These are phyloP conservation scores for Tetraneura akinire DNA, from an alignment of 1,140 invertebrate genomes.

Conservation along the genomic window DNA sequence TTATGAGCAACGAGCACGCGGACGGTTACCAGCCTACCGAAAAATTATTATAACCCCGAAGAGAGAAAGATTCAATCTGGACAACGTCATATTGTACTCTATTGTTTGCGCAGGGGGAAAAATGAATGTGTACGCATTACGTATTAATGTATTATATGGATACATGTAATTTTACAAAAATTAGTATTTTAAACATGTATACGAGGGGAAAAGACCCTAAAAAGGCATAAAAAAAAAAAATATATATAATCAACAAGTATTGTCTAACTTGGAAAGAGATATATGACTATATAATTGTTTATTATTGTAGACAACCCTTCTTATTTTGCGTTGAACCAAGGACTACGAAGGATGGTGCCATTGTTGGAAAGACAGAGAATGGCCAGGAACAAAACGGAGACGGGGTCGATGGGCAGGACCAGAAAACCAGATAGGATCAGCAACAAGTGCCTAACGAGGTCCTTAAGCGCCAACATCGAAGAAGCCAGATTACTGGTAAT, in stretches of 20 bases:
- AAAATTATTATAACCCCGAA: constrained; percentile 33
- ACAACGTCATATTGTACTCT: constrained; percentile 30
- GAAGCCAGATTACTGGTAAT: constrained; percentile 41
- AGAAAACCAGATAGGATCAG: constrained; percentile 26
- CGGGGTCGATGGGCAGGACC: constrained; percentile 35
- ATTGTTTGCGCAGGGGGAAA: constrained; percentile 19
- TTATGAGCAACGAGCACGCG: constrained; percentile 31
- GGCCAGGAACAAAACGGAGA: constrained; percentile 39
- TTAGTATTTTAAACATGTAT: constrained; percentile 41
- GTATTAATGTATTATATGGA: neutral
- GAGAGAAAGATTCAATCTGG: constrained; percentile 46
- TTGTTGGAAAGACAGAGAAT: constrained; percentile 35
- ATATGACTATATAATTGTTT: neutral
- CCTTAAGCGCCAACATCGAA: constrained; percentile 42
- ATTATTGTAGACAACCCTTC: constrained; percentile 43
- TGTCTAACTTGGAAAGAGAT: neutral
- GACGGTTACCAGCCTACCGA: constrained; percentile 41
- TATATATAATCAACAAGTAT: constrained; percentile 43
- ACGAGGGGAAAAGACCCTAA: neutral
- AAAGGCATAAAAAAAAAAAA: constrained; percentile 34
- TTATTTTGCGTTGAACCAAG: constrained; percentile 40
- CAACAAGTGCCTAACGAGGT: constrained; percentile 41
- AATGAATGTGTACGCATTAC: neutral
- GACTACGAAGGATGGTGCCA: constrained; percentile 5
- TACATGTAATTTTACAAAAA: constrained; percentile 7